Base-by-base conservation (phyloP, 2,797 vertebrate species). In the Rhinoraja longicauda region DNA sequence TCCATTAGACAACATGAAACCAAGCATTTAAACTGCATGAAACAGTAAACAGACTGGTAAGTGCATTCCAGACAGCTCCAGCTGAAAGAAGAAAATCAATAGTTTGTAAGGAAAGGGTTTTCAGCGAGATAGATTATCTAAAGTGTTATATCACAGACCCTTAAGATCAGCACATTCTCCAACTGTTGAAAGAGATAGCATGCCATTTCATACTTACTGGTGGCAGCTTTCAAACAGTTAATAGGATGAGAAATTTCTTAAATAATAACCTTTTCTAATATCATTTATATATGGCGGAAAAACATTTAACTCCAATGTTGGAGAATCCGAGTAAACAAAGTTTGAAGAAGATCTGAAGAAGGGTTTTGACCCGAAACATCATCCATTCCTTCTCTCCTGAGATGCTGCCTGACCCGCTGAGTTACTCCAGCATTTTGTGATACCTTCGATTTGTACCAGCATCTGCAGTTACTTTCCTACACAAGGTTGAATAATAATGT, bases 91-190 rank as follows among this genome's bases (percentile, higher is more conserved):
- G 93, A 95, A 96, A 96, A 95, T 96, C 96, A 96, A 95, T 96
- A 94, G 93, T 93, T 95, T 72, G 75, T 95, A 94, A 95, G 93
- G 93, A 93, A 96, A 96, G 95, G 82, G 94, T 96, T 92, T 94
- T 95, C 94, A 95, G 94, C 93, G 93, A 93, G 94, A 95, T 94
- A 95, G 95, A 96, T 96, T 95, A 93, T 94, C 95, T 96, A 95
- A 96, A 94, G 93, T 95, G 90, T 95, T 94, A 95, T 94, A 95
- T 95, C 95, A 95, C 95, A 95, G 95, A 95, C 95, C 94, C 95
- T 96, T 95, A 94, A 92, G 94, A 93, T 95, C 94, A 95, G 93
- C 94, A 96, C 94, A 93, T 92, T 93, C 0, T 0, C 0, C 93
- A 94, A 94, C 94, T 94, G 94, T 94, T 94, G 93, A 95, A 93